These are phyloP conservation scores for Parochlus steinenii DNA, from an alignment of 2,888 invertebrate genomes.

Conservation along the genomic window DNA sequence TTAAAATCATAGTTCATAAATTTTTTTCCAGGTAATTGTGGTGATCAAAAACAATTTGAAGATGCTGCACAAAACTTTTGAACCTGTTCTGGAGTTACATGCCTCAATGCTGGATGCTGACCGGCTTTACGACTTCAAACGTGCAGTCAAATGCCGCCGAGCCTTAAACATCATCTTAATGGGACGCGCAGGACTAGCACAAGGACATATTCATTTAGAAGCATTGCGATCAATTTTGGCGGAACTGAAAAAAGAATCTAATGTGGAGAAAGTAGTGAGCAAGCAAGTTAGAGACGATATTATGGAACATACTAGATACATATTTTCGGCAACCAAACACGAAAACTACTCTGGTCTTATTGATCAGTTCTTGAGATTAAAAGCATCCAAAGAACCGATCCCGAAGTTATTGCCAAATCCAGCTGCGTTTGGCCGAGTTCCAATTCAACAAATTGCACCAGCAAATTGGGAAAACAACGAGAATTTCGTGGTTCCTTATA, in stretches of 20 bases:
- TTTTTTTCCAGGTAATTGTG: too few relatives aligned
- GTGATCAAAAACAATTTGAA: neutral
- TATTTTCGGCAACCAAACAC: conserved; percentile 33
- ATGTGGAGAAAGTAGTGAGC: conserved; percentile 25
- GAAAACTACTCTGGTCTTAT: conserved; percentile 23
- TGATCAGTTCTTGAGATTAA: conserved; percentile 17
- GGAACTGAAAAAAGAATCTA: conserved; percentile 22
- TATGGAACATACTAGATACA: conserved; percentile 33
- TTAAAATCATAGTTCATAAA: too few relatives aligned
- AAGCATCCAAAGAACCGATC: too few relatives aligned
- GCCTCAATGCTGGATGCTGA: conserved; percentile 1
- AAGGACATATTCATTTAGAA: conserved; percentile 33
- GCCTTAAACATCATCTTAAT: conserved; percentile 40
- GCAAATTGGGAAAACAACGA: too few relatives aligned
- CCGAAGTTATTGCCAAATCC: neutral
- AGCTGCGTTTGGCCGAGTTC: too few relatives aligned
- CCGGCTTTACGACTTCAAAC: conserved; percentile 14
- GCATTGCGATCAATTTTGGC: conserved; percentile 29
- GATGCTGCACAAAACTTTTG: too few relatives aligned
- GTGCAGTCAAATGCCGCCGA: conserved; percentile 32
- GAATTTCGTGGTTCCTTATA: too few relatives aligned
- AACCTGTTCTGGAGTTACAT: too few relatives aligned
- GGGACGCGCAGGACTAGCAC: conserved; percentile 39
- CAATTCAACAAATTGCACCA: too few relatives aligned
- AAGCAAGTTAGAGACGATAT: conserved; percentile 32